A percentile compares a stretch with the other conserved stretches of the same genome.
Evolutionary conservation across 2,888 invertebrate species (phyloP).

Genomic region (Hetaerina titia): DNA sequence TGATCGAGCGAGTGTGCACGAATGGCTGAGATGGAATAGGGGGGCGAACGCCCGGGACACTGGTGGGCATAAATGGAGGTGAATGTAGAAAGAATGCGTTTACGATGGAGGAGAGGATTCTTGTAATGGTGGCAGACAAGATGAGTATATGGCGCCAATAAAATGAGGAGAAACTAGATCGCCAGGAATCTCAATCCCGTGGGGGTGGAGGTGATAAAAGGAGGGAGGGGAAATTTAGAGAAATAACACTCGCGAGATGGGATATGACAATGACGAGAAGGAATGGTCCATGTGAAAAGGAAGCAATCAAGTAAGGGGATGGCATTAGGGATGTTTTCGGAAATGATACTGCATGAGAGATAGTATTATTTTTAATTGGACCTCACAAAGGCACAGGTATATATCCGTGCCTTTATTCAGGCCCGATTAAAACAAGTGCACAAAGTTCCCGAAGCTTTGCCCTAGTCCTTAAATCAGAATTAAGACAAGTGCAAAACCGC

Average conservation of each 20-base stretch:
- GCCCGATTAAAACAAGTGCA: no score
- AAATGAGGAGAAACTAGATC: slow-evolving; percentile 51
- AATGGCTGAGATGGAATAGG: no score
- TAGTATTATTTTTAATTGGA: background rate
- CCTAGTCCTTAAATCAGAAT: no score
- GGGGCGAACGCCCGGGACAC: no score
- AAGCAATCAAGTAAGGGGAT: slow-evolving; percentile 43
- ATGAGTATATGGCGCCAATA: slow-evolving; percentile 48
- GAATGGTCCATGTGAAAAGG: slow-evolving; percentile 30
- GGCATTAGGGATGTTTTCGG: slow-evolving; percentile 39
- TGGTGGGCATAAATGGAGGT: no score
- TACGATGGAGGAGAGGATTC: background rate
- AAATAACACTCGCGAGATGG: slow-evolving; percentile 42
- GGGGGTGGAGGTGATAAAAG: slow-evolving; percentile 4
- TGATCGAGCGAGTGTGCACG: no score
- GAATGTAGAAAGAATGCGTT: background rate
- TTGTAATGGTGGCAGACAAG: background rate
- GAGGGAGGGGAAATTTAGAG: background rate
- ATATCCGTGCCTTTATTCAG: no score
- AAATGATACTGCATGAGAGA: slow-evolving; percentile 68
- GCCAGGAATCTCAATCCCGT: slow-evolving; percentile 51
- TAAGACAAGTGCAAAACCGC: no score
- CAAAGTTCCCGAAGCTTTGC: no score
- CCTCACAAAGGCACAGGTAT: no score
- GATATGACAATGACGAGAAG: background rate